Conservation (phyloP, 2,113 vertebrate genomes). For the Sphyrna mokarran region DNA sequence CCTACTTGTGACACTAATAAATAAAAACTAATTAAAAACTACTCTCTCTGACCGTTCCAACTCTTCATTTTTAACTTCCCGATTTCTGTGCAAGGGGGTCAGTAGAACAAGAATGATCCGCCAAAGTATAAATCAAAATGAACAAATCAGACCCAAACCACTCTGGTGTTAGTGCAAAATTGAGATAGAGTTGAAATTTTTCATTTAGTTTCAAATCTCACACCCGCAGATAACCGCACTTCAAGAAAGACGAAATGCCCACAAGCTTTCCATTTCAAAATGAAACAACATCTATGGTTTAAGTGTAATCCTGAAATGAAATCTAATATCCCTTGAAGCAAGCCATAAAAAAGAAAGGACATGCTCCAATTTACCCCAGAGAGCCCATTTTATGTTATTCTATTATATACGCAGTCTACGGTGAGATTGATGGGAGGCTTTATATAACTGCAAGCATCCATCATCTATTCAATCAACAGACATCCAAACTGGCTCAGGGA, state of each 20-base stretch:
- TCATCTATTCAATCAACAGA: neutral
- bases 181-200: neutral
- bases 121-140: neutral
- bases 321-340: conserved; percentile 5
- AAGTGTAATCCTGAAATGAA: neutral
- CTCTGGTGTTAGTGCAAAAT: neutral
- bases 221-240: too few species aligned
- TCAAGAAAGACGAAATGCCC: neutral
- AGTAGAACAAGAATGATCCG: neutral
- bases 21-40: too few species aligned
- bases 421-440: neutral
- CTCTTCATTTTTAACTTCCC: neutral
- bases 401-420: neutral
- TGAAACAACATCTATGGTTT: neutral
- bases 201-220: neutral
- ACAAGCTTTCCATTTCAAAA: neutral
- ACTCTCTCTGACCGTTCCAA: neutral
- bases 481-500: neutral
- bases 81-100: too few species aligned
- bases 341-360: neutral
- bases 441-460: neutral
- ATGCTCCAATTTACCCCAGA: neutral
- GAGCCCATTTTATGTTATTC: neutral
- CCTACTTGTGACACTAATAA: too few species aligned
- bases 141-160: neutral